Percentiles rank a stretch among this genome's conserved stretches.
Conservation (phyloP, 2,113 vertebrate species). For the Siphamia tubifer region DNA sequence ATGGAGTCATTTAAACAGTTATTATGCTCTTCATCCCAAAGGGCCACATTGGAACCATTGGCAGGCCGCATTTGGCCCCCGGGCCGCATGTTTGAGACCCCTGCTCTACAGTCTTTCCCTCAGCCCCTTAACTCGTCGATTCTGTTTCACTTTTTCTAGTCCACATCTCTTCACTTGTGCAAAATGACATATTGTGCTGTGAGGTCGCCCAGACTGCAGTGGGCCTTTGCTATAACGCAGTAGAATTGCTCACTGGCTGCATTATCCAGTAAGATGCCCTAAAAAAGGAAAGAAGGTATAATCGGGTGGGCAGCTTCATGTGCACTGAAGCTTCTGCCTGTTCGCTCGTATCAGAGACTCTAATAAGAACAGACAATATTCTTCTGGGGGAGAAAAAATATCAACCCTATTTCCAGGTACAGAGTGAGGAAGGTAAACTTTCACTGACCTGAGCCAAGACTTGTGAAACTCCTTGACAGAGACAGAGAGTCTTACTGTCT, state of each 20-base stretch:
- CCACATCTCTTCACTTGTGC: slow-evolving; percentile 1
- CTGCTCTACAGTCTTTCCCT: neutral
- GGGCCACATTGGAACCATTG: too few relatives aligned
- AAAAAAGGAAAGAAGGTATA: slow-evolving; percentile 56
- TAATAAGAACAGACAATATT: slow-evolving; percentile 72
- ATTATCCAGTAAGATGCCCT: slow-evolving; percentile 57
- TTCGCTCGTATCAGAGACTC: slow-evolving; percentile 44
- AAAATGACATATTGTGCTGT: slow-evolving; percentile 30
- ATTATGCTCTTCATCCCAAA: too few relatives aligned
- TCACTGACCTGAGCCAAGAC: slow-evolving; percentile 44
- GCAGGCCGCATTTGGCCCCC: too few relatives aligned
- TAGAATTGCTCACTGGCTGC: slow-evolving; percentile 67
- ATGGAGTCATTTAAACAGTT: too few relatives aligned
- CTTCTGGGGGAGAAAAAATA: slow-evolving; percentile 43
- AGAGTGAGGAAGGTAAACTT: slow-evolving; percentile 44
- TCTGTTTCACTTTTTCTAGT: slow-evolving; percentile 4
- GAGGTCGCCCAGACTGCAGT: slow-evolving; percentile 35
- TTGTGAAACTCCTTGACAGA: slow-evolving; percentile 37
- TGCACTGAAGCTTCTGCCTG: slow-evolving; percentile 53
- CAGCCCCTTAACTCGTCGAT: neutral
- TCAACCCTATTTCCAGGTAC: slow-evolving; percentile 52
- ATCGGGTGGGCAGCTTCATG: slow-evolving; percentile 47
- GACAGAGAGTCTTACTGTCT: slow-evolving; percentile 33
- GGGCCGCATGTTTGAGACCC: too few relatives aligned
- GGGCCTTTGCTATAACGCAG: slow-evolving; percentile 30